These are phyloP conservation scores for Ariolimax columbianus DNA, from an alignment of 2,888 invertebrate species.

Conservation along the genomic window DNA sequence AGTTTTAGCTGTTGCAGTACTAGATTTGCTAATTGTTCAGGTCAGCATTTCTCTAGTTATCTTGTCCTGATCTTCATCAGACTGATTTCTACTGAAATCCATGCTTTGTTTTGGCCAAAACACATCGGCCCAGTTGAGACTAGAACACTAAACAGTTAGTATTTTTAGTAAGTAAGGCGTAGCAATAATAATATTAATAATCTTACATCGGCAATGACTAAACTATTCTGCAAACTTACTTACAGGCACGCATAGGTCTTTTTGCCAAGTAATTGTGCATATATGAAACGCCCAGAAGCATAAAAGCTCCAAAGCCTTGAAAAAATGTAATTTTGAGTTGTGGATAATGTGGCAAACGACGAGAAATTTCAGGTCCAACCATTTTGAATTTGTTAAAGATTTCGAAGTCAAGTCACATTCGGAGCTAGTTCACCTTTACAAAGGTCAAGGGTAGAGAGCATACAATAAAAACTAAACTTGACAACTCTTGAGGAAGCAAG, in stretches of 20 bases:
- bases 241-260: slow-evolving; percentile 33
- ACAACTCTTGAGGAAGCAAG: neutral
- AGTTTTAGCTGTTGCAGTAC: no score
- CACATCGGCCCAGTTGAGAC: no score
- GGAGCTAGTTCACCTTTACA: neutral
- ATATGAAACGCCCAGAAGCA: slow-evolving; percentile 9
- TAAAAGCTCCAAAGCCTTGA: neutral
- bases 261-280: neutral
- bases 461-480: neutral
- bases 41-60: no score
- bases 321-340: neutral
- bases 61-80: no score
- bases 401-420: neutral
- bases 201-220: no score
- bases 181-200: no score
- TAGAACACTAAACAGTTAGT: no score
- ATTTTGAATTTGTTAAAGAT: neutral
- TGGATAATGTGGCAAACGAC: slow-evolving; percentile 28
- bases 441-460: neutral
- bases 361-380: slow-evolving; percentile 44
- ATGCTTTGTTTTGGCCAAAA: no score
- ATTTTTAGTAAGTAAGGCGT: no score
- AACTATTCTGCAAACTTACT: neutral
- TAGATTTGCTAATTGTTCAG: no score
- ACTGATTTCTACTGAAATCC: no score